Conservation (phyloP, 2,797 vertebrate species). For the Champsocephalus gunnari region DNA sequence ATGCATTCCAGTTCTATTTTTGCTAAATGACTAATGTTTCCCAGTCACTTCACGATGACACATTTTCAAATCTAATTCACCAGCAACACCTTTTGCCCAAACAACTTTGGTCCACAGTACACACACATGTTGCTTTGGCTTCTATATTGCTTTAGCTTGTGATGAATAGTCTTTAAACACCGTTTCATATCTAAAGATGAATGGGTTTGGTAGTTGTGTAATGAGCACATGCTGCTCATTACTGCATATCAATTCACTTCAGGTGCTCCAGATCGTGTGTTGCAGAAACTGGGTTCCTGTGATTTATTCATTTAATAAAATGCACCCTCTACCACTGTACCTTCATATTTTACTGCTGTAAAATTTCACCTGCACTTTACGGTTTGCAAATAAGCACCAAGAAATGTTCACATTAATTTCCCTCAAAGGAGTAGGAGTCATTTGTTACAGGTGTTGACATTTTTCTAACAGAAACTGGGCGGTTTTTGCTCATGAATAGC, state of each 20-base stretch:
- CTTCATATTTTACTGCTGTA: background rate
- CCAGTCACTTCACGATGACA: background rate
- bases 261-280: slow-evolving; percentile 5
- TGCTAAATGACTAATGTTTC: slow-evolving; percentile 19
- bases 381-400: slow-evolving; percentile 20
- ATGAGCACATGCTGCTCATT: slow-evolving; percentile 35
- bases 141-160: slow-evolving; percentile 41
- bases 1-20: background rate
- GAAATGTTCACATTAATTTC: slow-evolving; percentile 55
- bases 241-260: slow-evolving; percentile 25
- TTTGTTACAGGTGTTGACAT: slow-evolving; percentile 61
- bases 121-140: slow-evolving; percentile 17
- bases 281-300: slow-evolving; percentile 12
- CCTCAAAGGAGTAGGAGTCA: slow-evolving; percentile 40
- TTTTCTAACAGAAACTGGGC: slow-evolving; percentile 61
- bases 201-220: slow-evolving; percentile 30
- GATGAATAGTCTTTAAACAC: slow-evolving; percentile 47
- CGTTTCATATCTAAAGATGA: slow-evolving; percentile 55
- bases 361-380: slow-evolving; percentile 8
- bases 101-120: slow-evolving; percentile 12
- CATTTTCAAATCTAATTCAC: slow-evolving; percentile 25
- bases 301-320: slow-evolving; percentile 15
- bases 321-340: background rate
- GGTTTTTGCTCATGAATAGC: slow-evolving; percentile 56
- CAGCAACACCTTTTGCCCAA: background rate